A percentile compares a stretch with the other conserved stretches of the same genome.
These are phyloP conservation scores for Myrmophylax atrothorax DNA, from an alignment of 2,113 vertebrate genomes.

Conservation along the genomic window DNA sequence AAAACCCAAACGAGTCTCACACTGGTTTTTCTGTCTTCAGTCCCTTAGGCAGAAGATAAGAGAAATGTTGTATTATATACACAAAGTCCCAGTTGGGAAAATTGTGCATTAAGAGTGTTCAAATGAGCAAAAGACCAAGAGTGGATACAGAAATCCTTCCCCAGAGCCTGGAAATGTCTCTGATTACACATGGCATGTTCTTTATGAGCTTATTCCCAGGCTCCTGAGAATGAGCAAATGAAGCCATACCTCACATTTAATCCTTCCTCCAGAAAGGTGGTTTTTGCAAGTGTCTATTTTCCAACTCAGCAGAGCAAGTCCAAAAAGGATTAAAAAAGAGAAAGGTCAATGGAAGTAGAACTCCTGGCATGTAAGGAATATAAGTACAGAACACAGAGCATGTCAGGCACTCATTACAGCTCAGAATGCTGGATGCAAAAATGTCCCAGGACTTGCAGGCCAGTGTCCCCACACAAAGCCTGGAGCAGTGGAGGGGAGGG, in stretches of 20 bases:
- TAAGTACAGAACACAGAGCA: neutral
- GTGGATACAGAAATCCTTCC: neutral
- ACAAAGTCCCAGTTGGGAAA: neutral
- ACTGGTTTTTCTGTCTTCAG: neutral
- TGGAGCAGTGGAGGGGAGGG: neutral
- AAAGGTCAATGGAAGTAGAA: neutral
- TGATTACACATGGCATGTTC: neutral
- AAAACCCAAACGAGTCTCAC: neutral
- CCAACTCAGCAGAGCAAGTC: neutral
- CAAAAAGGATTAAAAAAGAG: neutral
- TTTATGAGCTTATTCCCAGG: neutral
- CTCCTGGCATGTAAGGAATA: neutral
- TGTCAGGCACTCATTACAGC: neutral
- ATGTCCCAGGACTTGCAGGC: neutral
- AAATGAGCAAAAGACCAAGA: neutral
- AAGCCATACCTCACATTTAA: conserved; percentile 4
- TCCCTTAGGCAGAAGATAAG: neutral
- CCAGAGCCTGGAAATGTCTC: neutral
- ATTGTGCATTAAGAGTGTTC: neutral
- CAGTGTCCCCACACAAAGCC: neutral
- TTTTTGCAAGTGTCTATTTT: neutral
- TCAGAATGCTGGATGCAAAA: neutral
- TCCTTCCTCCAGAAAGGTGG: neutral
- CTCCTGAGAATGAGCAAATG: neutral
- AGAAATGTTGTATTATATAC: neutral